phyloP scores from a whole-genome alignment of 2,888 invertebrate genomes.

The Ochropleura plecta region DNA sequence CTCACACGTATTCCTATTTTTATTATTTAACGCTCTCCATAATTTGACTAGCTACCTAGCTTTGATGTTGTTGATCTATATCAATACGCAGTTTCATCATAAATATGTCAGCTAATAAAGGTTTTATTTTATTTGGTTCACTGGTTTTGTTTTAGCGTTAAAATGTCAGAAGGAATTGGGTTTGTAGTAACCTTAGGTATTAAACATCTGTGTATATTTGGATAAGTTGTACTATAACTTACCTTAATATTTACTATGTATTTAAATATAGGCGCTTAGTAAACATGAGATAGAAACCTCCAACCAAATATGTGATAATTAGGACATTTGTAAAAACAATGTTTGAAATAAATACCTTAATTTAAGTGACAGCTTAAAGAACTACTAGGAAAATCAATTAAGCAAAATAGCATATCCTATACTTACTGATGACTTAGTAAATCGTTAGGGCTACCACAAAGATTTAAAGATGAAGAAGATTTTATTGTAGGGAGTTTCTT shows the following conservation, averaged over 20 bases:
- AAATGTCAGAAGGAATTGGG: neutral
- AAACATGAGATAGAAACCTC: neutral
- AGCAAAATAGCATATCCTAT: neutral
- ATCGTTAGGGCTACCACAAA: too few species aligned
- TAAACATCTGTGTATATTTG: neutral
- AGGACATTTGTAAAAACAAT: conserved; percentile 13
- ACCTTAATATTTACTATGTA: neutral
- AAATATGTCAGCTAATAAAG: neutral
- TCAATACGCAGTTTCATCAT: neutral
- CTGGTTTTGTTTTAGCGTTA: neutral
- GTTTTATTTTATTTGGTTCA: neutral
- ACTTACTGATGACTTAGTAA: too few species aligned
- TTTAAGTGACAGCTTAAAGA: neutral
- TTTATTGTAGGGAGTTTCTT: neutral
- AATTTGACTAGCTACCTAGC: neutral
- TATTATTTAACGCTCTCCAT: too few species aligned
- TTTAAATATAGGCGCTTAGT: neutral
- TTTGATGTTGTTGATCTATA: conserved; percentile 16
- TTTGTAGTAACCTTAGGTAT: neutral
- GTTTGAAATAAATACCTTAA: conserved; percentile 8
- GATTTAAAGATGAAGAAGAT: too few species aligned
- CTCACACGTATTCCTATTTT: too few species aligned
- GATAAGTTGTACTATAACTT: neutral
- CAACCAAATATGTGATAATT: neutral
- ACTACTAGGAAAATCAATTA: neutral